These are phyloP conservation scores for Scelioninae gen. 2 DNA, from an alignment of 2,888 invertebrate genomes.

Conservation along the genomic window DNA sequence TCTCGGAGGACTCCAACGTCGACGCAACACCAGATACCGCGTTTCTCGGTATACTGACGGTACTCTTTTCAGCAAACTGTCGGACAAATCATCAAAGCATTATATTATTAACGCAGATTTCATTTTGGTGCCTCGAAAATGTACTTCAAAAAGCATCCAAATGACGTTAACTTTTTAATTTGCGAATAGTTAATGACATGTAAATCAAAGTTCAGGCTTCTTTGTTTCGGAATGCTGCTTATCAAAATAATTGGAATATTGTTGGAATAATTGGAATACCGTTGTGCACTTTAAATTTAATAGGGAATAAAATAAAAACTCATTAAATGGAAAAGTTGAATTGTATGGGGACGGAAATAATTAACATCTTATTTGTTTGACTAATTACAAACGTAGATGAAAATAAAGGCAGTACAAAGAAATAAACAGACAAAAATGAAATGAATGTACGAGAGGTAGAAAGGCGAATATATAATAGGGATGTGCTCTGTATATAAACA, in stretches of 20 bases:
- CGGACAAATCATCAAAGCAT: background rate
- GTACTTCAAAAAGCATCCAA: too few species aligned
- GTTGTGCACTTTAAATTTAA: too few species aligned
- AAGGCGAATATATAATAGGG: slow-evolving; percentile 33
- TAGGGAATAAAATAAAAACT: too few species aligned
- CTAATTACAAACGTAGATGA: slow-evolving; percentile 40
- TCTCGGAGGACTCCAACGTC: slow-evolving; percentile 4
- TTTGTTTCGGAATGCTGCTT: too few species aligned
- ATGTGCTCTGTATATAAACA: slow-evolving; percentile 38
- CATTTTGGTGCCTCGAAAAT: background rate
- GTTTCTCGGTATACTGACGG: slow-evolving; percentile 12
- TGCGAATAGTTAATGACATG: too few species aligned
- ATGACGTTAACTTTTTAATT: too few species aligned
- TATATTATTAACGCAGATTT: background rate
- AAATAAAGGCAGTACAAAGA: slow-evolving; percentile 33
- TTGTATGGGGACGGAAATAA: slow-evolving; percentile 25
- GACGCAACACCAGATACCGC: slow-evolving; percentile 14
- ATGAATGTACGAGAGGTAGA: slow-evolving; percentile 33
- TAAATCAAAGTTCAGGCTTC: too few species aligned
- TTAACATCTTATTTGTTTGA: slow-evolving; percentile 32
- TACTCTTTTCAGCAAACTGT: slow-evolving; percentile 29
- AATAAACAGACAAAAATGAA: slow-evolving; percentile 34
- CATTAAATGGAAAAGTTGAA: background rate
- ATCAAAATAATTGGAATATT: too few species aligned
- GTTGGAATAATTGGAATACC: too few species aligned